These are phyloP conservation scores for Phoxinus dragarum DNA, from an alignment of 2,797 vertebrate species.

Conservation along the genomic window DNA sequence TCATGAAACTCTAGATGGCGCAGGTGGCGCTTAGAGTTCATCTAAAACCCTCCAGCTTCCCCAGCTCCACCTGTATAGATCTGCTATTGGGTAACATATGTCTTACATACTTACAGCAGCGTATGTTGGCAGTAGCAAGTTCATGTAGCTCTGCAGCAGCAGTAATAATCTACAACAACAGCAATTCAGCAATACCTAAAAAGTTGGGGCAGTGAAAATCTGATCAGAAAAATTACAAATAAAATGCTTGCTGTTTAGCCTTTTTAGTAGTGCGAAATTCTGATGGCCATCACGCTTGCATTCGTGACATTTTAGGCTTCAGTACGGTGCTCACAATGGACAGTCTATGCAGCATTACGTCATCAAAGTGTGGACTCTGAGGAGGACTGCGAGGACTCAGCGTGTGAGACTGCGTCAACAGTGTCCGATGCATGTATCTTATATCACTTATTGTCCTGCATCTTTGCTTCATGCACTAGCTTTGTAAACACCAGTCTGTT, in stretches of 20 bases:
- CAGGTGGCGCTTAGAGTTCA: no score
- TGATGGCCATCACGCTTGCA: neutral
- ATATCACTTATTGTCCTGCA: slow-evolving; percentile 9
- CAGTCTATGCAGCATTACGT: neutral
- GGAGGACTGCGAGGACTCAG: neutral
- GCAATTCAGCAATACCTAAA: neutral
- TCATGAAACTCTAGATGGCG: no score
- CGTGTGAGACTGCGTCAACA: neutral
- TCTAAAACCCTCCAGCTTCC: no score
- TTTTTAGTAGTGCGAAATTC: neutral
- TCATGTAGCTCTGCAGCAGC: no score
- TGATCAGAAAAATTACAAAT: neutral
- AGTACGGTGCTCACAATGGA: neutral
- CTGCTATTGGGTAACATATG: no score
- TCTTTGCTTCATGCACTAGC: slow-evolving; percentile 6
- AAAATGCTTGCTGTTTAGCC: neutral
- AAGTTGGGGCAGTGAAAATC: neutral
- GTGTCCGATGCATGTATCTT: neutral
- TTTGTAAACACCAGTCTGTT: slow-evolving; percentile 28
- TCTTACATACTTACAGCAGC: no score
- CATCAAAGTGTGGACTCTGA: neutral
- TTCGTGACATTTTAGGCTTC: neutral
- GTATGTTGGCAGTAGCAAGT: no score
- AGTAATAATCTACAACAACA: no score
- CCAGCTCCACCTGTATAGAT: no score